Evolutionary conservation across 2,113 vertebrate species (phyloP).

Genomic region (Anoura caudifer): DNA sequence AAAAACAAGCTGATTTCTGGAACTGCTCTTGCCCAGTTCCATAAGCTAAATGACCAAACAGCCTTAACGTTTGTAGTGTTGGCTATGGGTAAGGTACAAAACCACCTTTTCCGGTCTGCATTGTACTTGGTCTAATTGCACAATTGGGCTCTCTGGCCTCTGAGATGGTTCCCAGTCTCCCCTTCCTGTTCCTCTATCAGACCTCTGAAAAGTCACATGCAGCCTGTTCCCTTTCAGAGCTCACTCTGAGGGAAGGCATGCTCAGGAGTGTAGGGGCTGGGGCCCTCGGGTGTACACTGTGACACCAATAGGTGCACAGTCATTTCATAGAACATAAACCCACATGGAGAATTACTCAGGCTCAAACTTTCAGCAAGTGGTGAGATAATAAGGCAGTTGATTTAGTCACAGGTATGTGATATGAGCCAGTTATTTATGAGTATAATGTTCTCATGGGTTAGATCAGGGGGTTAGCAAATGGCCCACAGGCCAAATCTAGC

Average conservation of each 20-base stretch:
- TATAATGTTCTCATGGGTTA: background rate
- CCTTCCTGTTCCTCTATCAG: fast-evolving
- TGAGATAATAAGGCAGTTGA: background rate
- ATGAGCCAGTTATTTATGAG: background rate
- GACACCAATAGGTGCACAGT: background rate
- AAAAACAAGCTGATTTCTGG: background rate
- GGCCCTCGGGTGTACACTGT: no score
- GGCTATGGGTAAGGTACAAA: background rate
- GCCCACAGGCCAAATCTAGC: background rate
- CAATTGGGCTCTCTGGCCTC: background rate
- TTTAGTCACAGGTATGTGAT: background rate
- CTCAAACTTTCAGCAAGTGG: background rate
- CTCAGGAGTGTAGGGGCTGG: background rate
- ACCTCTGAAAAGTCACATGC: fast-evolving
- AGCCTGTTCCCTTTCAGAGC: background rate
- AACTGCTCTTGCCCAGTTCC: background rate
- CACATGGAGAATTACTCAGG: background rate
- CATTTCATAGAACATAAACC: background rate
- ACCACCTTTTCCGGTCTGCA: background rate
- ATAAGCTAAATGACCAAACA: background rate
- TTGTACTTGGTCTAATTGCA: background rate
- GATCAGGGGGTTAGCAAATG: background rate
- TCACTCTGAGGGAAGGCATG: background rate
- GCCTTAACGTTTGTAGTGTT: background rate
- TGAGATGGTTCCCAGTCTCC: fast-evolving